Evolutionary conservation across 2,113 vertebrate species (phyloP), one percentile per base, ranked within the genome.

Genomic region (Barbus barbus): DNA sequence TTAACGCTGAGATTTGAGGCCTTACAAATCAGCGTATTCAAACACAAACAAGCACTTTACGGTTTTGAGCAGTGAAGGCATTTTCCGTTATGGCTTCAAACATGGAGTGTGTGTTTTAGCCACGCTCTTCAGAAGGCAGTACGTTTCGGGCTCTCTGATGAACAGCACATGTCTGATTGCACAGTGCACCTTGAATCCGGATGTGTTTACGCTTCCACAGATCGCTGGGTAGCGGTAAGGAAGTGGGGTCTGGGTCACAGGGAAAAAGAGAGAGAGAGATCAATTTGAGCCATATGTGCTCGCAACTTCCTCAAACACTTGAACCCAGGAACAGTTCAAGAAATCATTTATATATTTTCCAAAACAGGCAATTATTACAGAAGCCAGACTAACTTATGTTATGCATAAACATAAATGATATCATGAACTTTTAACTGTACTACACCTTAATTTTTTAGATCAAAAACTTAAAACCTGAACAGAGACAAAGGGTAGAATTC

Each of bases 181-280:
- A 67, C 46, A 53, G 14, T 86, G 82, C 87, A 89, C 87, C 83
- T 89, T 18, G 41, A 85, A 78, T 79, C 85, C 46, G 82, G 87
- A 85, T 73, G 80, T 85, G 88, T 88, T 89, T 86, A 83, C 73
- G 60, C 89, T 89, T 84, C 85, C 76, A 88, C 89, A 83, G 85
- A 81, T 90, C 79, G 83, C 83, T 88, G 84, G 77, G 65, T 63
- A 76, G 82, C 58, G 22, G 60, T 73, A 72, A 84, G 88, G 86
- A 90, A 86, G 83, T 86, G 74, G 81, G 87, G 82, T 71, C 83
- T 81, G 51, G 83, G 86, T 84, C 71, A 83, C 48, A 31, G n/a
- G 22, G 76, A n/a, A n/a, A 78, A 67, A 69, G 9, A 71, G 46
- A 67, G 38, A 69, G 26, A 69, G 74, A 36, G 83, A 67, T 65